Conservation (phyloP, 2,113 vertebrate genomes). For the Columba janthina region DNA sequence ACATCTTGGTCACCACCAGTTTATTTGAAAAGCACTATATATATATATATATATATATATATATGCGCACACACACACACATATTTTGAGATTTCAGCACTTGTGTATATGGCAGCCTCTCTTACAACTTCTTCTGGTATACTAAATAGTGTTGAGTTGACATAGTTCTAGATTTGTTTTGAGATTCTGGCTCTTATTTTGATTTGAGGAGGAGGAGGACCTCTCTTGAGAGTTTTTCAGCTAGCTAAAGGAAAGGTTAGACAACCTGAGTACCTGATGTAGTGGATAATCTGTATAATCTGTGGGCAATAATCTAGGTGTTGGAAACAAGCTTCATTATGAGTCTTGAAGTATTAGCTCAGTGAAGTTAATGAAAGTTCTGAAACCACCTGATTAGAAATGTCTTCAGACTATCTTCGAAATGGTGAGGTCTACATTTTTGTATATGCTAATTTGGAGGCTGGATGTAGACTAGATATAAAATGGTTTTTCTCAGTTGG, state of each 20-base stretch:
- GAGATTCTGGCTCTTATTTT: not conserved
- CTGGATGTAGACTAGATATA: not conserved
- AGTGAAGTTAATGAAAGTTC: not conserved
- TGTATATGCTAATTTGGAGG: not conserved
- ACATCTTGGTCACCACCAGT: not conserved
- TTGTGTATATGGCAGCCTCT: not conserved
- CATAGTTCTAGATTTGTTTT: not conserved
- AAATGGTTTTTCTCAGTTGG: not conserved
- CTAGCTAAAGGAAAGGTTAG: not conserved
- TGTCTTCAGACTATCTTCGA: not conserved
- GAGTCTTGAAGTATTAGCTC: not conserved
- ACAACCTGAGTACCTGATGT: rapidly evolving
- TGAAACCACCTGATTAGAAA: not conserved
- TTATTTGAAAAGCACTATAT: not conserved
- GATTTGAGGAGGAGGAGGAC: not conserved
- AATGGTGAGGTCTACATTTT: not conserved
- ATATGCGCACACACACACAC: not conserved
- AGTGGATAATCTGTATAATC: not conserved
- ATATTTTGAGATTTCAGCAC: not conserved
- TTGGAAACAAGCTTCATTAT: not conserved
- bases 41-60: too few relatives aligned
- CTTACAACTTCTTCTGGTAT: not conserved
- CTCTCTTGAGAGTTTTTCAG: not conserved
- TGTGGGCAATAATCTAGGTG: not conserved
- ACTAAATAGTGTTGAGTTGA: not conserved